Percentiles rank a stretch among this genome's conserved stretches.
Evolutionary conservation across 2,113 vertebrate species (phyloP).

Genomic region (Miniopterus natalensis): DNA sequence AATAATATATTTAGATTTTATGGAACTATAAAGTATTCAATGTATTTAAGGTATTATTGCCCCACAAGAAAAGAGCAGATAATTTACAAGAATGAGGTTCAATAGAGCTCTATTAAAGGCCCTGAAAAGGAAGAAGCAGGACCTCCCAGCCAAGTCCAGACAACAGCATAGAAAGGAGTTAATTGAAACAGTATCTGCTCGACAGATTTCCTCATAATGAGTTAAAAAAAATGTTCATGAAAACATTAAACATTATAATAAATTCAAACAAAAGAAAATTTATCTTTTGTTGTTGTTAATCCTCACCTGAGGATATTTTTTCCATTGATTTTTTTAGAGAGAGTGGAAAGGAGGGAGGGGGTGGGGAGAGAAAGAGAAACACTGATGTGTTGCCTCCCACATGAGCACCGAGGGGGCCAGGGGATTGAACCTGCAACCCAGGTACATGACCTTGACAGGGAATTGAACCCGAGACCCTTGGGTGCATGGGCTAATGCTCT

Average conservation of each 20-base stretch:
- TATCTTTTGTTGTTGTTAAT: too few species aligned
- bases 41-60: neutral
- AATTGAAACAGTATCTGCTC: neutral
- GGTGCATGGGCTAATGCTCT: too few species aligned
- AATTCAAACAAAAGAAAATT: constrained; percentile 19
- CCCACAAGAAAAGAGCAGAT: neutral
- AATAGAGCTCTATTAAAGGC: neutral
- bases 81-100: neutral
- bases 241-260: neutral
- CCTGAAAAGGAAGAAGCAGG: neutral
- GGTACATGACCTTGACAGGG: too few species aligned
- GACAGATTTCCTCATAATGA: neutral
- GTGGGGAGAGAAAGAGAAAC: too few species aligned
- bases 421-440: too few species aligned
- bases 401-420: too few species aligned
- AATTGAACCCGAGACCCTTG: too few species aligned
- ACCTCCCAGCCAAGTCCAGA: neutral
- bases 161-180: neutral
- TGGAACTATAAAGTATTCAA: neutral
- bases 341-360: too few species aligned
- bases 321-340: too few species aligned
- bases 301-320: too few species aligned
- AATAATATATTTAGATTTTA: neutral
- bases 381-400: too few species aligned
- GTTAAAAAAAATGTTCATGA: constrained; percentile 22